These are phyloP conservation scores for Muntiacus reevesi DNA, from an alignment of 2,113 vertebrate genomes.

Conservation along the genomic window DNA sequence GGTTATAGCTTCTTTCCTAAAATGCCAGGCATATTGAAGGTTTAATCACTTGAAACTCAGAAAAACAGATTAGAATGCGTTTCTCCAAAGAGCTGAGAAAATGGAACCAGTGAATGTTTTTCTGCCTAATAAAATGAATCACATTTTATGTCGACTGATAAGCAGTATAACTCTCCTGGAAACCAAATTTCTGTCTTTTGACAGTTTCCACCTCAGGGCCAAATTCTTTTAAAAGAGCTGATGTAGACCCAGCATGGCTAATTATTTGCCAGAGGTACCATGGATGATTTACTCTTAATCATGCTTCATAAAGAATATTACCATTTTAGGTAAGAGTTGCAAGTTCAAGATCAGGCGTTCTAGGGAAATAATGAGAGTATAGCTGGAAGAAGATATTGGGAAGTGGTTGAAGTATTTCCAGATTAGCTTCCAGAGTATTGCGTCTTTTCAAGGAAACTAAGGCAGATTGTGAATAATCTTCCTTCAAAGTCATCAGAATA, in stretches of 20 bases:
- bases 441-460: neutral
- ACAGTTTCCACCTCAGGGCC: neutral
- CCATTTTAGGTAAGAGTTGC: neutral
- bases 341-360: neutral
- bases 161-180: neutral
- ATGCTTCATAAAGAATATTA: neutral
- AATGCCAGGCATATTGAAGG: neutral
- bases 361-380: neutral
- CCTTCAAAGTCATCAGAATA: neutral
- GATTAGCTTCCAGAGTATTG: neutral
- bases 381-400: neutral
- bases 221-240: neutral
- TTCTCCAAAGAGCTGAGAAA: neutral
- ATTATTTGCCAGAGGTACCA: neutral
- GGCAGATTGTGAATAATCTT: neutral
- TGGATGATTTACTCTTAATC: neutral
- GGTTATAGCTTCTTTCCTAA: neutral
- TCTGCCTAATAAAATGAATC: neutral
- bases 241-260: neutral
- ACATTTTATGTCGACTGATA: neutral
- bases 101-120: neutral
- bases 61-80: neutral
- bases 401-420: neutral
- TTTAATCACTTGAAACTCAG: neutral
- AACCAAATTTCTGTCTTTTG: neutral